These are phyloP conservation scores for Misgurnus anguillicaudatus DNA, from an alignment of 2,113 vertebrate genomes.

Conservation along the genomic window DNA sequence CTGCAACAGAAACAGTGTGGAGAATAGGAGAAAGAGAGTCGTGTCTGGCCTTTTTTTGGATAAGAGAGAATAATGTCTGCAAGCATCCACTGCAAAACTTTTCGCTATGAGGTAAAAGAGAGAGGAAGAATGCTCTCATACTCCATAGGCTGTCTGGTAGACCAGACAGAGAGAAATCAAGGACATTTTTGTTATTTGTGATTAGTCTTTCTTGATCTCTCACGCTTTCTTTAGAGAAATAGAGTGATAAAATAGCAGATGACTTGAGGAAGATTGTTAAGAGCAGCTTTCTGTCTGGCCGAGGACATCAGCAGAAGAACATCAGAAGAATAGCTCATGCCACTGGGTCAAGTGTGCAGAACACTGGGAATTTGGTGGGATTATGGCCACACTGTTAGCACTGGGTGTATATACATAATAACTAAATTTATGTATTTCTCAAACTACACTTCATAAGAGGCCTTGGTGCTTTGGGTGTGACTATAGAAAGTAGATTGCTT, in stretches of 20 bases:
- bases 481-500: neutral
- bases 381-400: conserved; percentile 61
- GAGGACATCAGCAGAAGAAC: conserved; percentile 54
- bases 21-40: conserved; percentile 47
- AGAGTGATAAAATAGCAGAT: conserved; percentile 62
- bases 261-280: conserved; percentile 53
- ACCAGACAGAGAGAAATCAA: conserved; percentile 66
- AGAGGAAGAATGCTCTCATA: conserved; percentile 29
- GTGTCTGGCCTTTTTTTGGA: conserved; percentile 42
- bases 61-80: conserved; percentile 53
- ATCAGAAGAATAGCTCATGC: conserved; percentile 62
- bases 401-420: conserved; percentile 47
- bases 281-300: conserved; percentile 52
- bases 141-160: conserved; percentile 47
- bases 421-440: conserved; percentile 51
- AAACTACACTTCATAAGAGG: conserved; percentile 22
- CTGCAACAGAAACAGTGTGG: conserved; percentile 28
- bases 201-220: conserved; percentile 62
- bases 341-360: conserved; percentile 65
- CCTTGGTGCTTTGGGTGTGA: conserved; percentile 7
- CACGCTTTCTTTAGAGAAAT: conserved; percentile 23
- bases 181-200: conserved; percentile 68
- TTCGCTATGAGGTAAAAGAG: conserved; percentile 45
- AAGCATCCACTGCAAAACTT: conserved; percentile 46
- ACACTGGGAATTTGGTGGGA: conserved; percentile 66